A percentile compares a stretch with the other conserved stretches of the same genome.
phyloP scores from a whole-genome alignment of 2,797 vertebrate species.

The Arrhamphus sclerolepis region DNA sequence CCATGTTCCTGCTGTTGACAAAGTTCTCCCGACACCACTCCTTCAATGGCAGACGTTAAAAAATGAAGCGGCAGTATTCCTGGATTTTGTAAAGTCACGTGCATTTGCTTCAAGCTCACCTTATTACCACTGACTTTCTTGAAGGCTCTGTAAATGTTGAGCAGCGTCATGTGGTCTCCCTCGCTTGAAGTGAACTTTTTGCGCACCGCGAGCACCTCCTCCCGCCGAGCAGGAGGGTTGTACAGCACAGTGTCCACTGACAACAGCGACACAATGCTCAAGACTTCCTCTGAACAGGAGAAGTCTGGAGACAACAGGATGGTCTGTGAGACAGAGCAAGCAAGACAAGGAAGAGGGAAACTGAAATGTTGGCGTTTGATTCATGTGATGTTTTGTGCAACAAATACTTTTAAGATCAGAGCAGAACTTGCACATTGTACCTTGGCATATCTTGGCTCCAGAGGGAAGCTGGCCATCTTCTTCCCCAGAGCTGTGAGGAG shows the following conservation, averaged over 20 bases:
- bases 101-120: slow-evolving; percentile 64
- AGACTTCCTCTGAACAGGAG: slow-evolving; percentile 92
- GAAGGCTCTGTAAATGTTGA: slow-evolving; percentile 92
- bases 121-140: slow-evolving; percentile 88
- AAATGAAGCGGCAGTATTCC: rapidly evolving
- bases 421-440: slow-evolving; percentile 68
- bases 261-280: slow-evolving; percentile 91
- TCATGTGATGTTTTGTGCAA: no score
- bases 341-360: neutral
- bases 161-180: slow-evolving; percentile 93
- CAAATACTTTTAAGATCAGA: neutral
- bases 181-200: slow-evolving; percentile 94
- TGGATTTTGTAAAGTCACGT: neutral
- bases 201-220: slow-evolving; percentile 86
- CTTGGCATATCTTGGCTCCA: slow-evolving; percentile 95
- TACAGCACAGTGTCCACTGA: slow-evolving; percentile 94
- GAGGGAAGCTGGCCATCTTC: slow-evolving; percentile 95
- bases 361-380: neutral
- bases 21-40: slow-evolving; percentile 98
- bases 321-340: slow-evolving; percentile 76
- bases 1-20: slow-evolving; percentile 94
- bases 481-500: slow-evolving; percentile 88
- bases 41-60: slow-evolving; percentile 66
- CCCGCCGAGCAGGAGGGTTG: slow-evolving; percentile 88
- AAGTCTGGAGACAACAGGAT: slow-evolving; percentile 91